These are phyloP conservation scores for Rhinopomastus cyanomelas DNA, from an alignment of 2,113 vertebrate species.

Conservation along the genomic window DNA sequence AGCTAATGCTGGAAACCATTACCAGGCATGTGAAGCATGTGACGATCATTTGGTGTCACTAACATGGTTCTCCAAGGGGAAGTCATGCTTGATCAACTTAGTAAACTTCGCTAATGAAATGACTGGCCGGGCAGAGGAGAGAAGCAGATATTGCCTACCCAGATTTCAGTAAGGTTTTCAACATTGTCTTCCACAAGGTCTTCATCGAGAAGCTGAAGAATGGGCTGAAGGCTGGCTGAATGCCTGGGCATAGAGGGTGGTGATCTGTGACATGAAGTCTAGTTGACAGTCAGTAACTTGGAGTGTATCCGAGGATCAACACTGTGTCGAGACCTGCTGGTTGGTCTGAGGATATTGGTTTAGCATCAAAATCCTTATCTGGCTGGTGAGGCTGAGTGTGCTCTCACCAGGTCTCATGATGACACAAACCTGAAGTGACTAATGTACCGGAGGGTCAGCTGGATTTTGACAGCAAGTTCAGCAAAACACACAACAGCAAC, in stretches of 20 bases:
- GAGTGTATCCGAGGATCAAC: neutral
- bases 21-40: neutral
- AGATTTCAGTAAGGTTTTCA: neutral
- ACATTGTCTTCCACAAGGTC: no score
- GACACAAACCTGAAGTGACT: neutral
- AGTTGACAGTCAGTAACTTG: neutral
- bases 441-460: neutral
- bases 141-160: neutral
- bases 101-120: neutral
- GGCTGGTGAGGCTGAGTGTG: neutral
- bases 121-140: neutral
- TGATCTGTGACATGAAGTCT: neutral
- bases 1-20: neutral
- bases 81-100: neutral
- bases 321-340: neutral
- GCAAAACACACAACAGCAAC: neutral
- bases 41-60: neutral
- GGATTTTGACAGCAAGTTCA: neutral
- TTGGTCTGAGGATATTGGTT: no score
- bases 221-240: neutral
- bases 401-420: neutral
- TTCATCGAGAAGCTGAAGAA: neutral
- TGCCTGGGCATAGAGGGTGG: neutral
- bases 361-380: neutral
- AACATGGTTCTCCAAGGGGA: neutral